Conservation (phyloP, 1,140 invertebrate genomes). For the Drosophila paulistorum region DNA sequence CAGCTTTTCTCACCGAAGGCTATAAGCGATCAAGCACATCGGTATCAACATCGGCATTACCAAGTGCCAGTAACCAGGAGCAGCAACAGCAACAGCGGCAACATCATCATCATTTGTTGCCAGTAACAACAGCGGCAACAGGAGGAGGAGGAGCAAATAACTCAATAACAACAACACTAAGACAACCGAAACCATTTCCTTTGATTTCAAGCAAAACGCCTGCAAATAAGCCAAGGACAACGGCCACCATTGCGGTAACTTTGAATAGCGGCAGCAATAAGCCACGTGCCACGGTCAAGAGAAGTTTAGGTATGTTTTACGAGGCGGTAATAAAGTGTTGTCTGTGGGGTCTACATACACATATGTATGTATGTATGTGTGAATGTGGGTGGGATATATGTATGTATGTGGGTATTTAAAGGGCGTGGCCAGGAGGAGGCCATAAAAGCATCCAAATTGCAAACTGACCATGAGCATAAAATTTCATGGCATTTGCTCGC, state of each 20-base stretch:
- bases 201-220: conserved; percentile 28
- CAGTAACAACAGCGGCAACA: conserved; percentile 7
- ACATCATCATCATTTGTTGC: conserved; percentile 3
- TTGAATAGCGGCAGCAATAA: conserved; percentile 66
- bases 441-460: conserved; percentile 20
- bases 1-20: conserved; percentile 86
- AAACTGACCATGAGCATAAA: conserved; percentile 21
- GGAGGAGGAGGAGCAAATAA: conserved; percentile 12
- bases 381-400: neutral
- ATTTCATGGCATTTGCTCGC: neutral
- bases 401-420: no score
- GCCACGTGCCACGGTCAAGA: conserved; percentile 76
- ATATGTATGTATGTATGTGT: neutral
- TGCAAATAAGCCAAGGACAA: conserved; percentile 60
- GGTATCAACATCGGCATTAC: conserved; percentile 66
- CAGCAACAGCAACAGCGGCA: conserved; percentile 21
- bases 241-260: conserved; percentile 72
- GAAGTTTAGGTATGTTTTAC: conserved; percentile 73
- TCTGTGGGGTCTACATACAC: neutral
- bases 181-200: conserved; percentile 53
- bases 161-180: conserved; percentile 13
- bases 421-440: neutral
- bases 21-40: conserved; percentile 84
- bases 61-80: conserved; percentile 40
- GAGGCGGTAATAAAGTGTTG: conserved; percentile 52